Evolutionary conservation across 2,888 invertebrate species (phyloP), one percentile per base, ranked within the genome.

Genomic region (Andrena chrysosceles): DNA sequence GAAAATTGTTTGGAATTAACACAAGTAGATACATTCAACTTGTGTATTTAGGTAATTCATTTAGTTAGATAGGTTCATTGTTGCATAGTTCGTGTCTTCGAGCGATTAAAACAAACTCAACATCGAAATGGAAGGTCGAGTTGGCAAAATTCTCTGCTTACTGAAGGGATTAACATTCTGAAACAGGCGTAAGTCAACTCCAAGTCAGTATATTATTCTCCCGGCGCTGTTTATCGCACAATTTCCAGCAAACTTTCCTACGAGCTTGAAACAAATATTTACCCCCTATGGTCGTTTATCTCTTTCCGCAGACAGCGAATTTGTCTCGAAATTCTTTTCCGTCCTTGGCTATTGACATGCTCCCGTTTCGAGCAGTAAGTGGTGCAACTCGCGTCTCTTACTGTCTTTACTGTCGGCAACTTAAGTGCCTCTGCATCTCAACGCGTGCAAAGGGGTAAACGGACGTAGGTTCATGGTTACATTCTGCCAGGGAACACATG

Each of bases 201-300:
- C 20, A 10, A 23, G 23, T 23, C 23, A 13, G 10, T 26, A 10
- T 56, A 56, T 56, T 26, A 56, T 20, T 48, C 64, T 74, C 59
- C 33, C 59, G 67, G 59, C 33, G 48, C 59, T 66, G 42, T 66
- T 74, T 67, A 67, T 74, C 74, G 74, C 42, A 23, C 66, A 31
- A 67, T 48, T 74, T 48, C 64, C 74, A 48, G 56, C 56, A 62
- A 76, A 70, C 54, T 23, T 76, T 69, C 35, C 52, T 23, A 42
- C 62, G 52, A 56, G 71, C 48, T 64, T 64, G 56, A 64, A 71
- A 66, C 73, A 78, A 67, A 73, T 52, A 60, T 78, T 60, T 66
- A 42, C 64, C 66, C 66, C 77, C 56, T 56, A 42, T 42, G 42
- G 35, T 31, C 48, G 59, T 70, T 72, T 66, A 72, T 77, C 77